A percentile compares a stretch with the other conserved stretches of the same genome.
Conservation (phyloP, 2,888 invertebrate species). For the Cheilosia scutellata region DNA sequence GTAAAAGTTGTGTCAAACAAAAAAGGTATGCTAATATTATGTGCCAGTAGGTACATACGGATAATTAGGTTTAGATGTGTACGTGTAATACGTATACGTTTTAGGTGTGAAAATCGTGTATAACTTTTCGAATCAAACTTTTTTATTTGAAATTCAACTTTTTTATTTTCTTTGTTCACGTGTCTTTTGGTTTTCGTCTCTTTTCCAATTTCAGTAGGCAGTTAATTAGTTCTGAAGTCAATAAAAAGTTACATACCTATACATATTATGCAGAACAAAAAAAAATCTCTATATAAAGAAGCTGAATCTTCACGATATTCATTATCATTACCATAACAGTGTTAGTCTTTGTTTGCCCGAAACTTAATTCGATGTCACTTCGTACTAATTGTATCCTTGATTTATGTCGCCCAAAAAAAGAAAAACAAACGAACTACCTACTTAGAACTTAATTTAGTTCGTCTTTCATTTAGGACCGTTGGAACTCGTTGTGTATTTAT, state of each 20-base stretch:
- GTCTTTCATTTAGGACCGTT: not conserved
- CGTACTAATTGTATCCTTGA: slow-evolving; percentile 19
- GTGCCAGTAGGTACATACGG: not conserved
- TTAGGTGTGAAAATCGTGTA: slow-evolving; percentile 26
- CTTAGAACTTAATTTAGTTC: not conserved
- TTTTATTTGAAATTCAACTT: slow-evolving; percentile 44
- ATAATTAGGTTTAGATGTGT: slow-evolving; percentile 18
- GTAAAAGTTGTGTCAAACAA: not conserved
- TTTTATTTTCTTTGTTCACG: slow-evolving; percentile 18
- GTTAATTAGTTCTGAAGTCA: slow-evolving; percentile 41
- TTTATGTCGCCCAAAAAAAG: slow-evolving; percentile 18
- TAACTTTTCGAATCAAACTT: slow-evolving; percentile 64
- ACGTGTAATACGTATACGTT: not conserved
- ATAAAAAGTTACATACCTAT: slow-evolving; percentile 17
- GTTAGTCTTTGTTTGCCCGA: not conserved
- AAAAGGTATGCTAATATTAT: not conserved
- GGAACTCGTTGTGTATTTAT: slow-evolving; percentile 27
- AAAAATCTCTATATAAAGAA: not conserved
- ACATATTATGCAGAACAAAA: not conserved
- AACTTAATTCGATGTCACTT: not conserved
- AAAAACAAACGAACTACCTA: not conserved
- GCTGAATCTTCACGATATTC: slow-evolving; percentile 10
- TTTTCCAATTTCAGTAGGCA: slow-evolving; percentile 14
- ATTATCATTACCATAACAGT: slow-evolving; percentile 40
- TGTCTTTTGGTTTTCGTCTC: slow-evolving; percentile 22